A percentile compares a stretch with the other conserved stretches of the same genome.
These are phyloP conservation scores for Drosophila kepulauana DNA, from an alignment of 1,140 invertebrate genomes.

Conservation along the genomic window DNA sequence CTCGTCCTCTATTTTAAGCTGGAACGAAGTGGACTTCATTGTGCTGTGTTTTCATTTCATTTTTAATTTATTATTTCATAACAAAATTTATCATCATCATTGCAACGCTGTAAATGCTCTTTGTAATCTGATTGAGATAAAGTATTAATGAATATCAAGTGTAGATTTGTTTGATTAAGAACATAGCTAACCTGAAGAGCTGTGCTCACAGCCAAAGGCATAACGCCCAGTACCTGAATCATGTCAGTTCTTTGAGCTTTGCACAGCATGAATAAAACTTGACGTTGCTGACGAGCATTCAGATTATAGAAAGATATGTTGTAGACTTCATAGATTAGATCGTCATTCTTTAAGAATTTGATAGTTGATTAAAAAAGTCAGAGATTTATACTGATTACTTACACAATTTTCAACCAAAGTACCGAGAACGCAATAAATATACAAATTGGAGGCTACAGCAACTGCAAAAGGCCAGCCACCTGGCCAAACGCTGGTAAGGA, in stretches of 20 bases:
- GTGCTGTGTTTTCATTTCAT: conserved; percentile 30
- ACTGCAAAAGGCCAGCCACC: conserved; percentile 42
- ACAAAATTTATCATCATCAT: conserved; percentile 75
- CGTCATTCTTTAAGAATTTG: conserved; percentile 13
- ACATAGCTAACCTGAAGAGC: conserved; percentile 46
- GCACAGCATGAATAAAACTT: conserved; percentile 33
- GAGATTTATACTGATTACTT: conserved; percentile 4
- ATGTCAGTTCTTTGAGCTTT: conserved; percentile 40
- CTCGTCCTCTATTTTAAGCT: too few relatives aligned
- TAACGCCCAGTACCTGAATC: conserved; percentile 45
- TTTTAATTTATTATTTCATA: conserved; percentile 51
- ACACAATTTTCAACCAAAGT: conserved; percentile 56
- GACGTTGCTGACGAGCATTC: conserved; percentile 12
- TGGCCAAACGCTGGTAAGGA: conserved; percentile 46
- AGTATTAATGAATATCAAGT: conserved; percentile 10
- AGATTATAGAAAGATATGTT: conserved; percentile 60
- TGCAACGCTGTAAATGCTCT: conserved; percentile 56
- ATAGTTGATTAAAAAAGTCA: too few relatives aligned
- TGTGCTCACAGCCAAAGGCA: conserved; percentile 56
- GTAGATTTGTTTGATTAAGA: not conserved
- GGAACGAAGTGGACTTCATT: too few relatives aligned
- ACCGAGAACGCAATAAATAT: conserved; percentile 58
- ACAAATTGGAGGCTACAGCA: conserved; percentile 39
- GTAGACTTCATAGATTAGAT: conserved; percentile 49
- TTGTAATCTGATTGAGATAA: conserved; percentile 33